A percentile compares a stretch with the other conserved stretches of the same genome.
Conservation (phyloP, 2,113 vertebrate species). For the Colistium nudipinnis region DNA sequence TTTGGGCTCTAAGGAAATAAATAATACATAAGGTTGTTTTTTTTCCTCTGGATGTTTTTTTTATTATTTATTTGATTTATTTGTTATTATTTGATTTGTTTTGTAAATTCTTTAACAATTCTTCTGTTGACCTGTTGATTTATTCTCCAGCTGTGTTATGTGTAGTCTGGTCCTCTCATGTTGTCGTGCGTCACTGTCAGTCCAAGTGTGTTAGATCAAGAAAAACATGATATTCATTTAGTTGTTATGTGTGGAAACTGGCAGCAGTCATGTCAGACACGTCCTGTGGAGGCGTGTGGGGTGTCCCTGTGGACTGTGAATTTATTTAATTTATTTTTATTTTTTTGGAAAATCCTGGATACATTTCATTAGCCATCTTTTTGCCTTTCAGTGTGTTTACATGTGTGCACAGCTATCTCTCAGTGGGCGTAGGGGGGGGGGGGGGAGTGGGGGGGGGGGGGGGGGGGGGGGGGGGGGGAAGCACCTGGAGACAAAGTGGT, state of each 20-base stretch:
- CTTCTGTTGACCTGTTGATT: background rate
- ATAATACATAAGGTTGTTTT: background rate
- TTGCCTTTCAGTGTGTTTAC: constrained; percentile 54
- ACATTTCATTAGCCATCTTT: constrained; percentile 45
- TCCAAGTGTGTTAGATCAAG: constrained; percentile 34
- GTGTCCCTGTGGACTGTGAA: constrained; percentile 8
- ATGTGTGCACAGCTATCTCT: constrained; percentile 43
- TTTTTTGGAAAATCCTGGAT: constrained; percentile 33
- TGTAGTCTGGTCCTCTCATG: background rate
- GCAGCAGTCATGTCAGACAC: constrained; percentile 40
- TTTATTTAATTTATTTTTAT: background rate
- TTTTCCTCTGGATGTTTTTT: no score
- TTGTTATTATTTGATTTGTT: background rate
- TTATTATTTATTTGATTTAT: no score
- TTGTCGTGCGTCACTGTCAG: constrained; percentile 28
- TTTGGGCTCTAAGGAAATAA: background rate
- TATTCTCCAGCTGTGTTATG: background rate
- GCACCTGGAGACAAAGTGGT: constrained; percentile 54
- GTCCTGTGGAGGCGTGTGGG: constrained; percentile 34
- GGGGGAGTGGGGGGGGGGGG: no score
- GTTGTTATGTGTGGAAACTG: constrained; percentile 22
- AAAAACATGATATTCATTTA: constrained; percentile 44
- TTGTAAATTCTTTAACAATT: background rate
- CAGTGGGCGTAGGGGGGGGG: constrained; percentile 57
- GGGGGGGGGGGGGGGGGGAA: no score